Conservation (phyloP, 2,113 vertebrate species). For the Tapirus terrestris region DNA sequence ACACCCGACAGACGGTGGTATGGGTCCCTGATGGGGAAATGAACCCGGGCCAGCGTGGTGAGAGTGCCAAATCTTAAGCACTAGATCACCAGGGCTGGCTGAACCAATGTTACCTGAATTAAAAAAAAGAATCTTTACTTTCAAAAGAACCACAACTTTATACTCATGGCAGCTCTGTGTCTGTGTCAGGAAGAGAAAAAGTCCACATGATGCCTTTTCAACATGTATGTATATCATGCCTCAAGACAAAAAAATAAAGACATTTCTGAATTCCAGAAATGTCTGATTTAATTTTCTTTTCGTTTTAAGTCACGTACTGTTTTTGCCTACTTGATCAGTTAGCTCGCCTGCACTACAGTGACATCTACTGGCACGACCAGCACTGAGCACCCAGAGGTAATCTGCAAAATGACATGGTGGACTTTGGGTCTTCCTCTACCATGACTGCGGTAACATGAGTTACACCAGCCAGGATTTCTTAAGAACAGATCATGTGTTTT, state of each 20-base stretch:
- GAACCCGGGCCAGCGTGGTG: too few relatives aligned
- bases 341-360: slow-evolving; percentile 50
- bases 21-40: too few relatives aligned
- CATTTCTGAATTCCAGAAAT: not conserved
- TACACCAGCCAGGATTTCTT: not conserved
- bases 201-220: not conserved
- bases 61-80: too few relatives aligned
- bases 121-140: not conserved
- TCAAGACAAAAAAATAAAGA: not conserved
- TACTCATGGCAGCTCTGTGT: not conserved
- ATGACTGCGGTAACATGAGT: not conserved
- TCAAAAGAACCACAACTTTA: slow-evolving; percentile 43
- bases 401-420: not conserved
- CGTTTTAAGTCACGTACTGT: too few relatives aligned
- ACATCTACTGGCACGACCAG: slow-evolving; percentile 83
- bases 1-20: too few relatives aligned
- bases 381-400: slow-evolving; percentile 38
- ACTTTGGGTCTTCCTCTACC: not conserved
- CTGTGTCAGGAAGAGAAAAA: not conserved
- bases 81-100: too few relatives aligned
- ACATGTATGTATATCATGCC: not conserved
- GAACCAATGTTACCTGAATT: too few relatives aligned
- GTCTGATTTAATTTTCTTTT: too few relatives aligned
- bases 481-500: not conserved
- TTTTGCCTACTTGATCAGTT: not conserved